Base-by-base conservation (phyloP, 2,113 vertebrate species). In the Recurvirostra avosetta region DNA sequence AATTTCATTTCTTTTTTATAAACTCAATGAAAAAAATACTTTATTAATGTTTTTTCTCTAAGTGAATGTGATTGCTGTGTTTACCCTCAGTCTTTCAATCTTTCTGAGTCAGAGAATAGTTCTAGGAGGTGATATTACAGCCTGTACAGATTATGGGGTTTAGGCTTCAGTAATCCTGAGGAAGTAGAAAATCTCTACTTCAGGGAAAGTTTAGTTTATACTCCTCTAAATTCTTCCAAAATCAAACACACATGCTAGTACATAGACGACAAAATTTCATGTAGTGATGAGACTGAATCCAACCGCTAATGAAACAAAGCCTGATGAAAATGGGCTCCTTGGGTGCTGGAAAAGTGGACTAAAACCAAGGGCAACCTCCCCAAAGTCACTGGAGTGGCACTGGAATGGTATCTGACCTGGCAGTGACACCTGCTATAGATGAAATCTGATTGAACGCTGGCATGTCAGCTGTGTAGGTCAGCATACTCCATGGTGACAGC, bases 191-290 rank as follows among this genome's bases (percentile, higher is more conserved):
- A 72, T 88, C 43, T 62, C 22, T 17, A 2, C 61, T 71, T 86
- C 61, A 47, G 66, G 66, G 32, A 61, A 93, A 53, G 26, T 71
- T 88, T 78, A 53, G 14, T 47, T 94, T 68, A 75, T 75, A n/a
- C 22, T 75, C 22, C 25, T 74, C 58, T 88, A 86, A 86, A 86
- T 45, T 72, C 52, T 68, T 78, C 49, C 27, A 86, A 85, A 95
- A 91, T 85, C 55, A 81, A 92, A 59, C 55, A 81, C 45, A 38
- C 4, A 22, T 59, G 18, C 30, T 67, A 49, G 11, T 81, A 77
- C 66, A 77, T 0, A 3, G 25, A 43, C 17, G 68, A 65, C 4
- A 6, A 88, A 36, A 14, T 62, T 66, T 66, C 55, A 61, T 34
- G 17, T 30, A 73, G 45, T 6, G 36, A 73, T 38, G 30, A 70